These are phyloP conservation scores for Sarcophaga peregrina DNA, from an alignment of 1,140 invertebrate species.

Conservation along the genomic window DNA sequence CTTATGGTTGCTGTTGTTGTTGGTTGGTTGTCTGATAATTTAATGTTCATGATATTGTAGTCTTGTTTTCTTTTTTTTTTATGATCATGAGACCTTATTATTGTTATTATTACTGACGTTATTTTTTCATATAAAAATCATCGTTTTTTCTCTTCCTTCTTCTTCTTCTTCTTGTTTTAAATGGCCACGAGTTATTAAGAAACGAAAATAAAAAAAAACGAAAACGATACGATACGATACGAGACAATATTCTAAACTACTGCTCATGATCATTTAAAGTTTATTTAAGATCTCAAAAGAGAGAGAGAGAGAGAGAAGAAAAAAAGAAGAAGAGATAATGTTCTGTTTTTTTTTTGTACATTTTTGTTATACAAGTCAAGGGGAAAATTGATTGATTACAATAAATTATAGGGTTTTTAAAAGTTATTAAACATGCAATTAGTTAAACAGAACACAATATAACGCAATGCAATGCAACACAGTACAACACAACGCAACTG, in stretches of 20 bases:
- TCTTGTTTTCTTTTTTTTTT: background rate
- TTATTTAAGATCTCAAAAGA: too few relatives aligned
- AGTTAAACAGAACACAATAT: background rate
- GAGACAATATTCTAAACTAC: conserved; percentile 25
- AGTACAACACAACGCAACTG: too few relatives aligned
- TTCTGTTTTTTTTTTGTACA: background rate
- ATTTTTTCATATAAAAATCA: too few relatives aligned
- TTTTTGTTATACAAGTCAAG: background rate
- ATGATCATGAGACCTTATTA: conserved; percentile 9
- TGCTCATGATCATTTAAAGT: background rate
- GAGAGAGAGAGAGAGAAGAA: too few relatives aligned
- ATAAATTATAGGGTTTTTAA: conserved; percentile 21
- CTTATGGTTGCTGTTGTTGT: too few relatives aligned
- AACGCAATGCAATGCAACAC: too few relatives aligned
- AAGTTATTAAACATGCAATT: conserved; percentile 22
- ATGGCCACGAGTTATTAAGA: conserved; percentile 26
- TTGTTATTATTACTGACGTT: background rate
- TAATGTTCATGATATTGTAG: background rate
- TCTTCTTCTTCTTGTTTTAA: background rate
- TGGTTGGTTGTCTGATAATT: background rate
- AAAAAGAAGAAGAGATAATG: background rate
- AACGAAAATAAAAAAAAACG: background rate
- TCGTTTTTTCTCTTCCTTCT: too few relatives aligned
- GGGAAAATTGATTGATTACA: conserved; percentile 1
- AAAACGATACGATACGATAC: background rate